Base-by-base conservation (phyloP, 2,797 vertebrate species). In the Melanotaenia boesemani region DNA sequence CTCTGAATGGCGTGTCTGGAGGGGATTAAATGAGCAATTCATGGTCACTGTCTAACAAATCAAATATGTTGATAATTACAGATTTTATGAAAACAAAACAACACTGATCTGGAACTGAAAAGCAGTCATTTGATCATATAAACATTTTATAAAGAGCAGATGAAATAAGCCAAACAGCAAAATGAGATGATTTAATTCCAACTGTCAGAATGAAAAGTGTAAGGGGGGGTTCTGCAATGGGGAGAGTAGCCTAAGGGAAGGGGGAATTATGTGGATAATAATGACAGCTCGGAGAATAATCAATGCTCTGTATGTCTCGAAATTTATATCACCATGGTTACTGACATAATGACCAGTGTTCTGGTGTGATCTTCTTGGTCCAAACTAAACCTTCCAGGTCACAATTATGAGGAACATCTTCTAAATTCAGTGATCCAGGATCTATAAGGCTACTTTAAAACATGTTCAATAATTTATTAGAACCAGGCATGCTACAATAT, bases 1-100 rank as follows among this genome's bases (percentile, higher is more conserved):
- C 92, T 84, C 95, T 94, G 93, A 96, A 99, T 0, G 75, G 90
- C 0, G 71, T 94, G 79, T 95, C 98, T 99, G 82, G 13, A 86
- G 74, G 13, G 74, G n/a, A 54, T n/a, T 9, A n/a, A 37, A 10
- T 6, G 9, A 0, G 48, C 12, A 32, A 41, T 1, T 64, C 6
- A 28, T 12, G 50, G 41, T 63, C 32, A 80, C 37, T 52, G 0
- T 30, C 11, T 20, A 18, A 32, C 2, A 22, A 12, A 62, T 30
- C 34, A 72, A 77, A 83, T 41, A 13, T 11, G 18, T 4, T 6
- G 2, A 22, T 7, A 20, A 30, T 39, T 34, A 39, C 32, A 69
- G 28, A 58, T 12, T 12, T 60, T 11, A 37, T 20, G 62, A 72
- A 61, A 63, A 78, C n/a, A 54, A 52, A 78, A 67, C 20, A 67